Evolutionary conservation across 1,140 invertebrate species (phyloP), one percentile per base, ranked within the genome.

Genomic region (Caenorhabditis tropicalis): DNA sequence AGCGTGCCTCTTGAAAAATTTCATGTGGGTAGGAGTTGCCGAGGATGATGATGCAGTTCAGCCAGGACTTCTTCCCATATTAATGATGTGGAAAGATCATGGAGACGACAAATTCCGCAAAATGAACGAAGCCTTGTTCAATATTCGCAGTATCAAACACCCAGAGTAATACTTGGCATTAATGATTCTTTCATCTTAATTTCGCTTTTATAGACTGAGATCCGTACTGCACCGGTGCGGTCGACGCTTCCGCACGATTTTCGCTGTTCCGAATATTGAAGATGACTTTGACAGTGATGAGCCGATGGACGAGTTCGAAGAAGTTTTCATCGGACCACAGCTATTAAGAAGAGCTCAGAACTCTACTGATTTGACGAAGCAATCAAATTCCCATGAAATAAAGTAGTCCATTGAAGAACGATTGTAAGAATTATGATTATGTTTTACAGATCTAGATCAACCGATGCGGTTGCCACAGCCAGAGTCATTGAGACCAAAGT

Each of bases 11-110:
- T n/a, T 74, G 21, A 74, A 74, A 24, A 46, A 46, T 10, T 43
- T 74, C 16, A 19, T 74, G 36, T 74, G 36, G 33, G 36, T 74
- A 3, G 65, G 65, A 74, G 36, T 74, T 24, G 36, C 65, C 10
- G 65, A 74, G 15, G 65, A 74, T 74, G 65, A 74, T 29, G 65
- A 74, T 43, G n/a, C 65, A 24, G 33, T 74, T 43, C 36, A 74
- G n/a, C 65, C 15, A 19, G 65, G 65, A 10, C 29, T 74, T 21
- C 21, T 74, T 2, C 65, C 65, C 21, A 9, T 74, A 6, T 43
- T 74, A 36, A 19, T 24, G 19, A n/a, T 12, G 10, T 74, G 65
- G 65, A 43, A 46, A 27, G 36, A 74, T 1, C 10, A 39, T 3
- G 65, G 43, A 12, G 4, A 2, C n/a, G 10, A 24, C 1, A 74